Evolutionary conservation across 2,888 invertebrate species (phyloP).

Genomic region (Syritta pipiens): DNA sequence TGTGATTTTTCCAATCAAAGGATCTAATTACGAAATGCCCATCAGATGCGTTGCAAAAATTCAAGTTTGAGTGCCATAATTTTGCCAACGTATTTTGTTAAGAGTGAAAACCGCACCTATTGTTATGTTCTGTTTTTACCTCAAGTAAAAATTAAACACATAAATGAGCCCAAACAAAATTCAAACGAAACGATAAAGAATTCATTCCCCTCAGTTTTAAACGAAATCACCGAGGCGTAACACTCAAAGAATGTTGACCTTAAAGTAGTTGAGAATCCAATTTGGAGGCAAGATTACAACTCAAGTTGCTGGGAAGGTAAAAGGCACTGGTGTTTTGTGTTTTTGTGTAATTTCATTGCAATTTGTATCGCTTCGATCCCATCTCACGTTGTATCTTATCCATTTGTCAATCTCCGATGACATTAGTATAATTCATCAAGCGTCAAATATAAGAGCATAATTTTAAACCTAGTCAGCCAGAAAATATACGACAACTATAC

Average conservation of each 20-base stretch:
- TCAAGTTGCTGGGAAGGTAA: too few relatives aligned
- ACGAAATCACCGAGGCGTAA: constrained; percentile 38
- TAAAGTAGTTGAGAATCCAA: constrained; percentile 32
- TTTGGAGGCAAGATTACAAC: constrained; percentile 9
- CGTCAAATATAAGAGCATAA: constrained; percentile 53
- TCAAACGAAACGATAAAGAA: not conserved
- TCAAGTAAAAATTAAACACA: not conserved
- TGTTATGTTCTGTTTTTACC: not conserved
- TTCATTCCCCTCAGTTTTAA: constrained; percentile 20
- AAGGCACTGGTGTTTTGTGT: too few relatives aligned
- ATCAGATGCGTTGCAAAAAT: constrained; percentile 1
- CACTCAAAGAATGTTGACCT: constrained; percentile 58
- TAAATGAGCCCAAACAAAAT: not conserved
- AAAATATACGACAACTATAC: constrained; percentile 9
- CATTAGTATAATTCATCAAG: constrained; percentile 54
- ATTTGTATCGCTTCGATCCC: constrained; percentile 16
- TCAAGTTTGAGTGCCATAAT: not conserved
- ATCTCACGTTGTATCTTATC: not conserved
- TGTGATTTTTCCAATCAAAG: constrained; percentile 44
- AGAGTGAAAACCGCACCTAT: constrained; percentile 27
- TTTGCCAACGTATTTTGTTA: too few relatives aligned
- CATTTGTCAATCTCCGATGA: constrained; percentile 26
- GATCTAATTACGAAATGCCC: constrained; percentile 42
- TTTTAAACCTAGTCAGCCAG: constrained; percentile 50
- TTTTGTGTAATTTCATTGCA: constrained; percentile 9